These are phyloP conservation scores for Tetraodon nigroviridis DNA, from an alignment of 2,113 vertebrate genomes.

Conservation along the genomic window DNA sequence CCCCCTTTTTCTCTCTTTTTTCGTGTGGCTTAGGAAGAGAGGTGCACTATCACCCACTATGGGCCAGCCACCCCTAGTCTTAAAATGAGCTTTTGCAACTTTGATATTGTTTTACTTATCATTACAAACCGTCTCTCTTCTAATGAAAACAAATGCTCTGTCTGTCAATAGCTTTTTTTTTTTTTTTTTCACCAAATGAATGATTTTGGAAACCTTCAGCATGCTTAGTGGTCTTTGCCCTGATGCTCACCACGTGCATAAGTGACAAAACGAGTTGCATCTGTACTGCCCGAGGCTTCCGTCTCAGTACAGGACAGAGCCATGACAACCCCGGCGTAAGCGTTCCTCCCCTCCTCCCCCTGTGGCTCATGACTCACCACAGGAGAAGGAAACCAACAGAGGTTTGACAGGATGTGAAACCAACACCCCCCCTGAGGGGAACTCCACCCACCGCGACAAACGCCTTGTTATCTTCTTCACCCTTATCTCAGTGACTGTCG, in stretches of 20 bases:
- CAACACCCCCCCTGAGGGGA: constrained; percentile 2
- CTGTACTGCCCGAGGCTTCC: constrained; percentile 28
- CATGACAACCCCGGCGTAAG: constrained; percentile 43
- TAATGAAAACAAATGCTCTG: no score
- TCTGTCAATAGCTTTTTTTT: no score
- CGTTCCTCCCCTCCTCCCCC: constrained; percentile 6
- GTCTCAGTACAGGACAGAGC: constrained; percentile 14
- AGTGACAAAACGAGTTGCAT: constrained; percentile 19
- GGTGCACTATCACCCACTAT: no score
- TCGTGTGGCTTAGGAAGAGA: no score
- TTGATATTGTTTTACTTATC: no score
- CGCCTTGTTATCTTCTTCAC: constrained; percentile 39
- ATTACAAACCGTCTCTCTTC: no score
- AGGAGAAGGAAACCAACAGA: constrained; percentile 19
- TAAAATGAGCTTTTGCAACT: no score
- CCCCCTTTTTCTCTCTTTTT: no score
- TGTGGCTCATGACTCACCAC: constrained; percentile 32
- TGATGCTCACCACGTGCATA: background rate
- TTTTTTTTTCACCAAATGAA: no score
- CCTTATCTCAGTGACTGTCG: constrained; percentile 32
- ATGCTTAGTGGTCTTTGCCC: background rate
- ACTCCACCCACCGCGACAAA: constrained; percentile 39
- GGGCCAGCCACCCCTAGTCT: no score
- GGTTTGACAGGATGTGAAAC: constrained; percentile 8
- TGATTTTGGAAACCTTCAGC: background rate